Evolutionary conservation across 2,888 invertebrate genomes (phyloP).

Genomic region (Mesorhabditis sp.): DNA sequence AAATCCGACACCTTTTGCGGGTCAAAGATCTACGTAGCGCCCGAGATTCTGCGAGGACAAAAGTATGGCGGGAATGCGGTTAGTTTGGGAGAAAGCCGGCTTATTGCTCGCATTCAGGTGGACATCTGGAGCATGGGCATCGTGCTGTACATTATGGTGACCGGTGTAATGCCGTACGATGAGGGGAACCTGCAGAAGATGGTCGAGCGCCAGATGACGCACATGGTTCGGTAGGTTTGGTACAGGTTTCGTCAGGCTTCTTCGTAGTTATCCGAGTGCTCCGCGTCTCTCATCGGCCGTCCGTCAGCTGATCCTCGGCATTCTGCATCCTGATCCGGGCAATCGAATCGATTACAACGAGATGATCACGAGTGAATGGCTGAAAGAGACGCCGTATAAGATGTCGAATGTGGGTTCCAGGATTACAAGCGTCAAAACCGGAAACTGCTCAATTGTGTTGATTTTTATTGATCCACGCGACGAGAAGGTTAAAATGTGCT

Average conservation of each 20-base stretch:
- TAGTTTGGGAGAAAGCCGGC: neutral
- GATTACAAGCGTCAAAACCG: no score
- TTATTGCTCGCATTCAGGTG: constrained; percentile 26
- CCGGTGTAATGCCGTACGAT: constrained; percentile 49
- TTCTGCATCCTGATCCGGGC: constrained; percentile 43
- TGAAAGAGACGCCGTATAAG: constrained; percentile 26
- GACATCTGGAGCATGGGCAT: constrained; percentile 78
- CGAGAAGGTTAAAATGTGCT: no score
- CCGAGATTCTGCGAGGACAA: constrained; percentile 77
- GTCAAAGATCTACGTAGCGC: constrained; percentile 80
- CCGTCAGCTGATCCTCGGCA: constrained; percentile 37
- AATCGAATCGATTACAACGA: constrained; percentile 29
- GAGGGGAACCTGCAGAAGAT: constrained; percentile 38
- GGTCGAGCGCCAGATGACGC: constrained; percentile 29
- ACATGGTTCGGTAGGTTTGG: constrained; percentile 16
- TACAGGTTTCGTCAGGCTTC: constrained; percentile 1
- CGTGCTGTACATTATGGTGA: constrained; percentile 74
- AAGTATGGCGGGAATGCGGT: constrained; percentile 59
- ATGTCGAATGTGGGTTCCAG: constrained; percentile 5
- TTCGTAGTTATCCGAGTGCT: constrained; percentile 23
- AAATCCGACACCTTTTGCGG: constrained; percentile 79
- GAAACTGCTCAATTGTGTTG: no score
- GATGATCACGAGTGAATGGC: constrained; percentile 37
- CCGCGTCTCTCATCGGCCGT: constrained; percentile 22
- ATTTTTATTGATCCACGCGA: no score